Conservation (phyloP, 1,140 invertebrate species). For the Zaprionus kolodkinae region DNA sequence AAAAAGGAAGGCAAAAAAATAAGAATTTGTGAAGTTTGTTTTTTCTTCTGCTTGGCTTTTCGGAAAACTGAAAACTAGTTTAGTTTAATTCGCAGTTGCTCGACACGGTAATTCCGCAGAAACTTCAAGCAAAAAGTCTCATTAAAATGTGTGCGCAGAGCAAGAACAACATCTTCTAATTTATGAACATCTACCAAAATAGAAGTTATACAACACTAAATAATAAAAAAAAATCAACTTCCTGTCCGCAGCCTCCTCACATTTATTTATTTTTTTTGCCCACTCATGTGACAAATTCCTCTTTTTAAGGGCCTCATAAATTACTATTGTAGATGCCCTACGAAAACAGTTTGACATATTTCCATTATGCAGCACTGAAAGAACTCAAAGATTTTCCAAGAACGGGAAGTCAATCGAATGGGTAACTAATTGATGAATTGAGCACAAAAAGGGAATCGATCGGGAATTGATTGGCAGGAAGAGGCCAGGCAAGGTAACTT, state of each 20-base stretch:
- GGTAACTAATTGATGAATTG: constrained; percentile 48
- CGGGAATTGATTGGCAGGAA: constrained; percentile 38
- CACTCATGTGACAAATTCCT: constrained; percentile 54
- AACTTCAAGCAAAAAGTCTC: constrained; percentile 47
- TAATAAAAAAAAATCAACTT: constrained; percentile 50
- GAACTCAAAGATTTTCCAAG: neutral
- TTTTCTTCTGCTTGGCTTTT: constrained; percentile 32
- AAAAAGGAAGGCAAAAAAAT: constrained; percentile 21
- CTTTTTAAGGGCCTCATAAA: constrained; percentile 50
- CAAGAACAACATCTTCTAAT: constrained; percentile 29
- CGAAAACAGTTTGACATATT: constrained; percentile 45
- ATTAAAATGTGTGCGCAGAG: constrained; percentile 57
- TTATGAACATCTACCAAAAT: constrained; percentile 48
- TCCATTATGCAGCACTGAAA: constrained; percentile 18
- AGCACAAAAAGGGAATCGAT: neutral
- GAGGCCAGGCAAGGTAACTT: constrained; percentile 29
- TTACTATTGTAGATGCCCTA: constrained; percentile 9
- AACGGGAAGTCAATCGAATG: constrained; percentile 44
- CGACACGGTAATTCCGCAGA: constrained; percentile 45
- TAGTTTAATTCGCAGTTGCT: constrained; percentile 57
- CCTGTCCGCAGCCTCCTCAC: constrained; percentile 38
- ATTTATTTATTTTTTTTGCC: constrained; percentile 56
- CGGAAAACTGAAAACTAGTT: constrained; percentile 68
- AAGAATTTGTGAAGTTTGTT: constrained; percentile 24
- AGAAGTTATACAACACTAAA: constrained; percentile 38